Base-by-base conservation (phyloP, 1,140 invertebrate species). In the Habropoda laboriosa region DNA sequence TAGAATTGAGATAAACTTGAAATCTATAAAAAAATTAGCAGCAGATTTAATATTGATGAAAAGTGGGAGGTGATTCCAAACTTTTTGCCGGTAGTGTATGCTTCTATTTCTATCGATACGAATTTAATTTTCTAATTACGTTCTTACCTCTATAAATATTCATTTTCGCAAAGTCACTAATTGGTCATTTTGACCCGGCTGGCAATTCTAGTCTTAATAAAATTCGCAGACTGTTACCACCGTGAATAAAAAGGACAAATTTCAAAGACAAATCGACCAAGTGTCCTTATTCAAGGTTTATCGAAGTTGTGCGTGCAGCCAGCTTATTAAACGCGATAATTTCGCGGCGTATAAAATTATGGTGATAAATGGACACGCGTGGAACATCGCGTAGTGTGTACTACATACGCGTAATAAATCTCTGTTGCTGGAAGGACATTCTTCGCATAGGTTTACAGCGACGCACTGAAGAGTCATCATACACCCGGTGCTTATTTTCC, bases 271-370 rank as follows among this genome's bases (percentile, higher is more conserved):
- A 51, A 74, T 74, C 60, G 24, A 58, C 42, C 21, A 27, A 68
- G 24, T 35, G 74, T 30, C 74, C 49, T 4, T 16, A 12, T 42
- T 6, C 24, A 13, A 47, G 16, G n/a, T 68, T 68, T 38, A 40
- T 32, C 38, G 63, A 45, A 40, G 12, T 18, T 27, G 35, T 24
- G 13, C 73, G 16, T n/a, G n/a, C 8, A 10, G 40, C 3, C 51
- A 3, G 30, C 30, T 68, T 51, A 76, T 55, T 76, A 76, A 67
- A 68, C 30, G 21, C 27, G 61, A 66, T 66, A 55, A 73, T 67
- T 55, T 32, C 53, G 21, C 21, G 40, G 16, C n/a, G 74, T 30
- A 40, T 53, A 57, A 76, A 53, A 68, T 76, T 57, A 27, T 51
- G 18, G 32, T 68, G 74, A 76, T 76, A 76, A 57, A 76, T 76